Base-by-base conservation (phyloP, 2,797 vertebrate genomes). In the Mycteria americana region DNA sequence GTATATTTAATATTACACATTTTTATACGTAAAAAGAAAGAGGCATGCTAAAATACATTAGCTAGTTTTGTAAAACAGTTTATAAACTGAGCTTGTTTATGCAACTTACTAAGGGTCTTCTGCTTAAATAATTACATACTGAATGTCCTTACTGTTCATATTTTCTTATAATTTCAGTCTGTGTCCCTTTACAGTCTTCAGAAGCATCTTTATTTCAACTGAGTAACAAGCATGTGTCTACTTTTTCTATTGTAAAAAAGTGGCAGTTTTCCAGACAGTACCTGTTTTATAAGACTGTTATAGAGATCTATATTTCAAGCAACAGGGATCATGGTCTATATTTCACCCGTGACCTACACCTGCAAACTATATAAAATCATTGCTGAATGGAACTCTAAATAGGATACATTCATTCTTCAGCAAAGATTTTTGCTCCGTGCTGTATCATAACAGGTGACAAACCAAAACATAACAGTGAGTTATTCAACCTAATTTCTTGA, bases 311-410 rank as follows among this genome's bases (percentile, higher is more conserved):
- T 95, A 82, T 91, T 94, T 95, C 92, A 90, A 60, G 60, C 31
- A 63, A 54, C 24, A 63, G 60, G 43, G 70, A 84, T 86, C 48
- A 28, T 13, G 74, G 65, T 92, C 88, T 95, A 2, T 82, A 69
- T 79, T 79, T 95, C 80, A 95, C 87, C 91, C 3, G 4, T 91
- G 95, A 80, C 93, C 88, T 87, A 19, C 43, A 88, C 85, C 83
- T 92, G 74, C 85, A 94, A 74, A 53, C 80, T 31, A 10, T 51
- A 86, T 31, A 31, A 94, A 95, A 73, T 76, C 86, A 53, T 28
- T 67, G 93, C 88, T 79, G 85, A 31, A n/a, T 56, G 70, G 13
- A 76, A 37, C 76, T 76, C 54, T 54, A 5, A 70, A 53, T 3
- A 50, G 72, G 56, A 79, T 35, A 25, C 60, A 33, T 43, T 33